These are phyloP conservation scores for Sarcophaga variegata DNA, from an alignment of 2,888 invertebrate species.

Conservation along the genomic window DNA sequence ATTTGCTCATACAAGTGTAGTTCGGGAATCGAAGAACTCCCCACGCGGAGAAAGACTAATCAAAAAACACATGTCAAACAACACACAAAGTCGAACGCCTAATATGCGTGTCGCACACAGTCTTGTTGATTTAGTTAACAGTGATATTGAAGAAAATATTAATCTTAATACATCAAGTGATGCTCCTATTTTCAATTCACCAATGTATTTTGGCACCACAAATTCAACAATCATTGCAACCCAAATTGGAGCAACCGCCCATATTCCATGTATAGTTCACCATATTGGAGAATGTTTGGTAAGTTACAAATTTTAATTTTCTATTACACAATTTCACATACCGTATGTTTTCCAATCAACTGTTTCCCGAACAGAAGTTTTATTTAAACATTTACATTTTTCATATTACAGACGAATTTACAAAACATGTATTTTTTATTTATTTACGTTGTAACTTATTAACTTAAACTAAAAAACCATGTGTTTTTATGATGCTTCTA, in stretches of 20 bases:
- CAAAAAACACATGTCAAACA: background rate
- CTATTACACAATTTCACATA: no score
- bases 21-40: background rate
- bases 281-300: slow-evolving; percentile 94
- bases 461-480: no score
- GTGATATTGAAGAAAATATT: slow-evolving; percentile 68
- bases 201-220: slow-evolving; percentile 91
- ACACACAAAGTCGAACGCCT: slow-evolving; percentile 57
- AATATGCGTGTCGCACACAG: slow-evolving; percentile 61
- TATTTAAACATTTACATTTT: no score
- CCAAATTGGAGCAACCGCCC: slow-evolving; percentile 92
- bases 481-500: no score
- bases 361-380: no score
- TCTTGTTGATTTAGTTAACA: slow-evolving; percentile 64
- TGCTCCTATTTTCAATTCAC: slow-evolving; percentile 73
- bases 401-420: no score
- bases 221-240: slow-evolving; percentile 91
- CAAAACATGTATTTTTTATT: no score
- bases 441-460: no score
- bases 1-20: background rate
- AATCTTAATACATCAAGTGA: slow-evolving; percentile 70
- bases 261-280: slow-evolving; percentile 91
- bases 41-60: background rate
- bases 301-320: slow-evolving; percentile 82
- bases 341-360: no score